phyloP scores from a whole-genome alignment of 2,113 vertebrate genomes.

The Natator depressus region DNA sequence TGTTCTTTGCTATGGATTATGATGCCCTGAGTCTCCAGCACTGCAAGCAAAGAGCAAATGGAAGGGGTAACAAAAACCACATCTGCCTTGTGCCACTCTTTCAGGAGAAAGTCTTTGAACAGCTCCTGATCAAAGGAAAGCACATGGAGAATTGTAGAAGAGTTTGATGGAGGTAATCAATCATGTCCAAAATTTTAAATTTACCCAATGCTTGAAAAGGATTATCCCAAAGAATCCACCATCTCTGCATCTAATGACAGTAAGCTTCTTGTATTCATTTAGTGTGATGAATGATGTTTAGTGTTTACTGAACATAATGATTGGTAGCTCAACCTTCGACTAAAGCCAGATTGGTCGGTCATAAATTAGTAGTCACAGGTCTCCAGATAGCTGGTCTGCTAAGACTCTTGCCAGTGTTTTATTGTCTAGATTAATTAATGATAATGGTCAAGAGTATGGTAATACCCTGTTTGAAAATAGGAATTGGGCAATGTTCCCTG shows the following conservation, averaged over 20 bases:
- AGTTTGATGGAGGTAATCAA: not conserved
- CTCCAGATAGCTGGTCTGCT: slow-evolving; percentile 40
- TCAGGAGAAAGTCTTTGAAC: not conserved
- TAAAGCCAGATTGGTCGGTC: slow-evolving; percentile 12
- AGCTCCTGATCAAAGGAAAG: not conserved
- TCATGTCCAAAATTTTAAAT: rapidly evolving
- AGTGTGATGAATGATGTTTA: not conserved
- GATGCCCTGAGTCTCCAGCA: not conserved
- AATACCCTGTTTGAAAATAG: slow-evolving; percentile 48
- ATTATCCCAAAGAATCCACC: not conserved
- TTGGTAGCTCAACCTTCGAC: slow-evolving; percentile 26
- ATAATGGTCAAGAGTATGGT: slow-evolving; percentile 47
- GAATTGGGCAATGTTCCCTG: slow-evolving; percentile 27
- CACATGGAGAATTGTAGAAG: not conserved
- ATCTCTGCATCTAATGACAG: not conserved
- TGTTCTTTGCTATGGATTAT: not conserved
- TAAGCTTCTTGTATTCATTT: not conserved
- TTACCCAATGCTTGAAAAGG: not conserved
- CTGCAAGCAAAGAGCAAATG: not conserved
- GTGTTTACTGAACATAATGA: slow-evolving; percentile 43
- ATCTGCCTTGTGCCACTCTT: rapidly evolving
- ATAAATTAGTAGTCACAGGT: slow-evolving; percentile 26
- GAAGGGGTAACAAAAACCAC: not conserved
- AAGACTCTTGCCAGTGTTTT: slow-evolving; percentile 39
- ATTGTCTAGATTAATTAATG: slow-evolving; percentile 63